Conservation (phyloP, 2,113 vertebrate genomes). For the Gadus chalcogrammus region DNA sequence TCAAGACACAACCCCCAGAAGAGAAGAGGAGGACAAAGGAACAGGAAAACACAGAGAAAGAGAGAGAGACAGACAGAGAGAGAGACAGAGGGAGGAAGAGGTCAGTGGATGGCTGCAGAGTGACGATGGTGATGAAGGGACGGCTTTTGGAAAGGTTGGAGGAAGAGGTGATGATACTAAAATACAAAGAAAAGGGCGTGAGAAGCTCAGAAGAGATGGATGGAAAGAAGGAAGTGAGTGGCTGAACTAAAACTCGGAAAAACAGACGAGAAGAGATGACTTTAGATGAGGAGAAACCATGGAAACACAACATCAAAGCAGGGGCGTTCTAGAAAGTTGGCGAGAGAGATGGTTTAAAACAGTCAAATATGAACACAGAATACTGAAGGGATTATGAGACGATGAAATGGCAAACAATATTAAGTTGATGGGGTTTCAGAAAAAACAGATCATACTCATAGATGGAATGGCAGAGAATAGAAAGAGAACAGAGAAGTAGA, state of each 20-base stretch:
- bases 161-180: constrained; percentile 1
- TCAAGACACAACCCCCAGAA: constrained; percentile 86
- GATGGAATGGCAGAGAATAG: not conserved
- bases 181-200: constrained; percentile 19
- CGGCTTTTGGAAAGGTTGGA: constrained; percentile 4
- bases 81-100: constrained; percentile 75
- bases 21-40: constrained; percentile 61
- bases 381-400: not conserved
- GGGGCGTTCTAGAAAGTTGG: constrained; percentile 9
- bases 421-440: not conserved
- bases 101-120: constrained; percentile 80
- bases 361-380: constrained; percentile 13
- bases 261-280: constrained; percentile 75
- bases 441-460: constrained; percentile 12
- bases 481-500: not conserved
- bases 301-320: constrained; percentile 39
- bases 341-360: constrained; percentile 6
- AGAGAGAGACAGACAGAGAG: constrained; percentile 12
- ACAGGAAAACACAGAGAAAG: constrained; percentile 49
- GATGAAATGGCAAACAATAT: not conserved
- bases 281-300: constrained; percentile 74
- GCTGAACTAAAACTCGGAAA: constrained; percentile 80
- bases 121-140: constrained; percentile 51
- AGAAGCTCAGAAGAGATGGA: not conserved
- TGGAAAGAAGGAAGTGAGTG: constrained; percentile 42